Evolutionary conservation across 2,797 vertebrate genomes (phyloP), one percentile per base, ranked within the genome.

Genomic region (Gallinago nigripennis): DNA sequence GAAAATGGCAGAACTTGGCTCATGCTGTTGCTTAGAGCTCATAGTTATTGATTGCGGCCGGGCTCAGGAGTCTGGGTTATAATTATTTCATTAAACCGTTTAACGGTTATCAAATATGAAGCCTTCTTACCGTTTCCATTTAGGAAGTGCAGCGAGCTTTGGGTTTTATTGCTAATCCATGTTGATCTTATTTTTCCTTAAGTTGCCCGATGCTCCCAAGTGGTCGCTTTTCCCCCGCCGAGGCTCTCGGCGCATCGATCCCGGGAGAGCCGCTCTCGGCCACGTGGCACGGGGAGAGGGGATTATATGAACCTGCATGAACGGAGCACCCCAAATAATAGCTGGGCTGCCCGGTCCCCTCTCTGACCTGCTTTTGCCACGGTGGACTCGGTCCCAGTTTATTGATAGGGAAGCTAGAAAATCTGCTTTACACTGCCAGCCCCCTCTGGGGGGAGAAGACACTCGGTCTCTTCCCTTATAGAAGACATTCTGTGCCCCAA

Each of bases 31-130:
- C 96, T 97, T 92, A 23, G 66, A 98, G 96, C 97, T 98, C 96
- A 92, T 96, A 20, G 82, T 8, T 96, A 98, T 98, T 81, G 97
- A 98, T 98, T 70, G 60, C 20, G 95, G 94, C 86, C 27, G 2
- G 95, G 90, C 95, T 95, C 57, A 9, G 95, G 91, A 82, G 91
- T 82, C 97, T 84, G 97, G 92, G 79, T 98, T 97, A 98, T 97
- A 97, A 98, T 98, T 98, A 98, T 98, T 98, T 97, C 98, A 98
- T 98, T 98, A 98, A 98, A 91, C 91, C 83, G 3, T 96, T 98
- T 98, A 98, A 97, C 92, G 96, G 97, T 98, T 97, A 98, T 98
- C 98, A 98, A 98, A 97, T 96, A 98, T 96, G 97, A 98, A 95
- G 95, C 94, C 94, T 95, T 97, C 89, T 51, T 51, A 56, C 92